These are phyloP conservation scores for Acleris emargana DNA, from an alignment of 2,888 invertebrate genomes.

Conservation along the genomic window DNA sequence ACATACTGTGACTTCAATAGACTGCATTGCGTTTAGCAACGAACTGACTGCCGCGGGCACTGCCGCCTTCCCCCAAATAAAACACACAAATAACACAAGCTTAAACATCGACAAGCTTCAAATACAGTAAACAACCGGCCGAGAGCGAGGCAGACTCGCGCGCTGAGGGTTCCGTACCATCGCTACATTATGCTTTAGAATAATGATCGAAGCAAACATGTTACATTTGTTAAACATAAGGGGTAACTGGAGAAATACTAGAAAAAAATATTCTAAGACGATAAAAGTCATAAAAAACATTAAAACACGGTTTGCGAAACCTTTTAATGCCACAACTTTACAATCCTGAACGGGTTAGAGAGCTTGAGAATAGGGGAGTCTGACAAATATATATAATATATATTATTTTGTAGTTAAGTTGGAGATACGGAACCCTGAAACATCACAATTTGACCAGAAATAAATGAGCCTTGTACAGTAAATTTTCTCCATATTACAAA, in stretches of 20 bases:
- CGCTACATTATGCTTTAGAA: conserved; percentile 3
- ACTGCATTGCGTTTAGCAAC: conserved; percentile 89
- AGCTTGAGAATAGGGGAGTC: neutral
- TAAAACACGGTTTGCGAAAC: too few relatives aligned
- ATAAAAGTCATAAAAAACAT: too few relatives aligned
- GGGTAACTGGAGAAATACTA: neutral
- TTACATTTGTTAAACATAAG: neutral
- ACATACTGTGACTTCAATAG: conserved; percentile 83
- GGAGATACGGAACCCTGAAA: conserved; percentile 27
- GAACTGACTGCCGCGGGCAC: conserved; percentile 90
- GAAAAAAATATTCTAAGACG: neutral
- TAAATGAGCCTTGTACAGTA: neutral
- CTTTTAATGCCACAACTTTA: too few relatives aligned
- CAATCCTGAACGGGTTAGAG: too few relatives aligned
- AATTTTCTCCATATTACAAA: neutral
- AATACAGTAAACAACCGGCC: conserved; percentile 17
- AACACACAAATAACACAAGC: conserved; percentile 77
- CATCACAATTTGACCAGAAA: conserved; percentile 12
- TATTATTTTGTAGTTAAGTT: neutral
- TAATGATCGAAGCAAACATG: neutral
- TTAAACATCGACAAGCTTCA: conserved; percentile 51
- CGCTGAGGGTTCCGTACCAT: conserved; percentile 33
- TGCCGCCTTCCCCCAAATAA: conserved; percentile 86
- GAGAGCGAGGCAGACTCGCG: conserved; percentile 18
- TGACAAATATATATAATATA: neutral